Evolutionary conservation across 2,113 vertebrate genomes (phyloP).

Genomic region (Calyptomena viridis): DNA sequence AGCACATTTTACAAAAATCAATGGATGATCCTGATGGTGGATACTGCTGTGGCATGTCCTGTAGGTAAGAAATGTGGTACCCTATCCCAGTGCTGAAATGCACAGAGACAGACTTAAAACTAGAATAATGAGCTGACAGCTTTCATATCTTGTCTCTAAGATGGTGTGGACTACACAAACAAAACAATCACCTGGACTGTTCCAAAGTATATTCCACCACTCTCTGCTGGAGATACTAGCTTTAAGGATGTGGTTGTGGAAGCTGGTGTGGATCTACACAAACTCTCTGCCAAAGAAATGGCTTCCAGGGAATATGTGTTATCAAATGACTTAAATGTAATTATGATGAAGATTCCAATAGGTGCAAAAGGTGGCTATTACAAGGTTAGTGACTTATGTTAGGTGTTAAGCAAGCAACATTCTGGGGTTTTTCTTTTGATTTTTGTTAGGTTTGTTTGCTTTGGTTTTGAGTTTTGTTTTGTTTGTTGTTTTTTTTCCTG

Average conservation of each 20-base stretch:
- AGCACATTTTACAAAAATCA: slow-evolving; percentile 72
- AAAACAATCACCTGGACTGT: slow-evolving; percentile 79
- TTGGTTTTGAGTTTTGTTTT: no score
- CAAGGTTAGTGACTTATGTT: slow-evolving; percentile 67
- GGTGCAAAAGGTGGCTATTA: slow-evolving; percentile 80
- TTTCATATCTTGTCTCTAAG: slow-evolving; percentile 46
- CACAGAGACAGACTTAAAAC: not conserved
- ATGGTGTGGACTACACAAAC: slow-evolving; percentile 60
- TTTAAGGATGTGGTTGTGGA: slow-evolving; percentile 65
- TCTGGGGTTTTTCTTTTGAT: no score
- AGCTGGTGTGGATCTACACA: slow-evolving; percentile 76
- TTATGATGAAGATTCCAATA: slow-evolving; percentile 75
- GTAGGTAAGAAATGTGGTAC: slow-evolving; percentile 15
- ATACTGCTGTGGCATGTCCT: slow-evolving; percentile 73
- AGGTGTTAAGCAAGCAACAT: not conserved
- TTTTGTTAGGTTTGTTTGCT: no score
- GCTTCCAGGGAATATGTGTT: slow-evolving; percentile 65
- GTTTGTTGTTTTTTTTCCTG: not conserved
- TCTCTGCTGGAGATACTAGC: slow-evolving; percentile 43
- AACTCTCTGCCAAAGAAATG: slow-evolving; percentile 62
- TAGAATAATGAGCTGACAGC: not conserved
- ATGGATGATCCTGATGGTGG: slow-evolving; percentile 70
- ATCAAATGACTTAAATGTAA: not conserved
- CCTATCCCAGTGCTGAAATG: not conserved
- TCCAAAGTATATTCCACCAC: slow-evolving; percentile 68